These are phyloP conservation scores for Poeciliopsis turrubarensis DNA, from an alignment of 2,113 vertebrate genomes.

Conservation along the genomic window DNA sequence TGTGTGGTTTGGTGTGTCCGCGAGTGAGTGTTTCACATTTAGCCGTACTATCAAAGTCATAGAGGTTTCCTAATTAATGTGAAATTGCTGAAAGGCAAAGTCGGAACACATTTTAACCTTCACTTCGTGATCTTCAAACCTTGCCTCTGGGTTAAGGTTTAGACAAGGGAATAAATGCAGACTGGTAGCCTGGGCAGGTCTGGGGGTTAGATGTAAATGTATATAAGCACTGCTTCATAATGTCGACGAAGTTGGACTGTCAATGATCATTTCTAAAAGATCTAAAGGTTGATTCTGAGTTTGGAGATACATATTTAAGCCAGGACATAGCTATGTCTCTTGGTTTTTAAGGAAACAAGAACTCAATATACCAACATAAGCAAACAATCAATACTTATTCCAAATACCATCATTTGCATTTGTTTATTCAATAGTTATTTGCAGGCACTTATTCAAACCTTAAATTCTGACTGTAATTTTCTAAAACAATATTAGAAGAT, in stretches of 20 bases:
- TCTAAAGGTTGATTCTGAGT: neutral
- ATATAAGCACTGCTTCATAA: neutral
- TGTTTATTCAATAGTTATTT: neutral
- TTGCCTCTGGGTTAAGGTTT: constrained; percentile 5
- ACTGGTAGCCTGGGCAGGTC: neutral
- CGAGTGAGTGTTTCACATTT: constrained; percentile 11
- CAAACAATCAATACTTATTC: no score
- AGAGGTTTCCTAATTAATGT: constrained; percentile 36
- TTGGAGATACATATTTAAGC: neutral
- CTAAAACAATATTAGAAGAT: no score
- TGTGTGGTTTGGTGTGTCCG: neutral
- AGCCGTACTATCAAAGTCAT: constrained; percentile 48
- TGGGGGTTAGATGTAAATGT: neutral
- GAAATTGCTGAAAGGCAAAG: constrained; percentile 38
- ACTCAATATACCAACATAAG: neutral
- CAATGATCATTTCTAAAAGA: neutral
- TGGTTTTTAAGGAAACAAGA: neutral
- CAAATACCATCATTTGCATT: neutral
- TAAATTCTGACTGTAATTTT: no score
- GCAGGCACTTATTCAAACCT: neutral
- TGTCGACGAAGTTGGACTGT: neutral
- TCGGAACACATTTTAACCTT: constrained; percentile 27
- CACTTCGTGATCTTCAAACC: constrained; percentile 3
- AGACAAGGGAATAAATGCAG: neutral
- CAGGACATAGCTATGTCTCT: neutral